phyloP scores from a whole-genome alignment of 2,797 vertebrate species.

The Miichthys miiuy region DNA sequence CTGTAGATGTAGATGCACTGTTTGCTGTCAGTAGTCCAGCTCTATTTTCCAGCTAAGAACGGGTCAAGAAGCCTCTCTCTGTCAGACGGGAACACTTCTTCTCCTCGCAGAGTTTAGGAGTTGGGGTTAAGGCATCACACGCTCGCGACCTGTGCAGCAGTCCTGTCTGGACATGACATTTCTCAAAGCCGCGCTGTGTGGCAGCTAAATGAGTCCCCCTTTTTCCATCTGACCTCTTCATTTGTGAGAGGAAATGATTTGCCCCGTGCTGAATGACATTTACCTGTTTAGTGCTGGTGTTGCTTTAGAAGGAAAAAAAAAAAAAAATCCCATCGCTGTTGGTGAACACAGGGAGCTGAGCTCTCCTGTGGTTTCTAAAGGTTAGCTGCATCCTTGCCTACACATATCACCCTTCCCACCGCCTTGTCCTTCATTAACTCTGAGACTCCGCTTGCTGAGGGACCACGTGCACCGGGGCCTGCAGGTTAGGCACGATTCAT shows the following conservation, averaged over 20 bases:
- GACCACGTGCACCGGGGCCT: conserved; percentile 26
- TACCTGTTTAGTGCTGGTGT: conserved; percentile 66
- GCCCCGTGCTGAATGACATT: conserved; percentile 79
- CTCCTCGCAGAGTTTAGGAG: conserved; percentile 4
- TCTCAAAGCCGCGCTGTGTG: conserved; percentile 63
- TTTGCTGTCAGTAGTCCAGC: conserved; percentile 11
- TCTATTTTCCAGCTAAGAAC: not conserved
- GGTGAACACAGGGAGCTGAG: conserved; percentile 66
- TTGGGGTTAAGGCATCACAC: conserved; percentile 13
- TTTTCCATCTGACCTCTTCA: conserved; percentile 69
- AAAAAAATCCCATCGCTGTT: conserved; percentile 45
- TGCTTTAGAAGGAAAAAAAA: conserved; percentile 44
- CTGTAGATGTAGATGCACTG: not conserved
- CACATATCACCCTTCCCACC: conserved; percentile 37
- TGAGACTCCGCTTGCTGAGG: conserved; percentile 15
- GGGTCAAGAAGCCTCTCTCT: conserved; percentile 18
- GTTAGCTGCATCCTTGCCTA: conserved; percentile 70
- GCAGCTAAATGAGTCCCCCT: conserved; percentile 57
- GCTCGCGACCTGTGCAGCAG: conserved; percentile 14
- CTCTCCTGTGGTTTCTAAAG: conserved; percentile 79
- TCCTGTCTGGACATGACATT: conserved; percentile 72
- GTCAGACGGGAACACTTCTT: conserved; percentile 16
- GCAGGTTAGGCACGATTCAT: conserved; percentile 36
- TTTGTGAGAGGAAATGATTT: conserved; percentile 69
- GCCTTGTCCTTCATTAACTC: conserved; percentile 62